Conservation (phyloP, 2,888 invertebrate species). For the Ichneumon xanthorius region DNA sequence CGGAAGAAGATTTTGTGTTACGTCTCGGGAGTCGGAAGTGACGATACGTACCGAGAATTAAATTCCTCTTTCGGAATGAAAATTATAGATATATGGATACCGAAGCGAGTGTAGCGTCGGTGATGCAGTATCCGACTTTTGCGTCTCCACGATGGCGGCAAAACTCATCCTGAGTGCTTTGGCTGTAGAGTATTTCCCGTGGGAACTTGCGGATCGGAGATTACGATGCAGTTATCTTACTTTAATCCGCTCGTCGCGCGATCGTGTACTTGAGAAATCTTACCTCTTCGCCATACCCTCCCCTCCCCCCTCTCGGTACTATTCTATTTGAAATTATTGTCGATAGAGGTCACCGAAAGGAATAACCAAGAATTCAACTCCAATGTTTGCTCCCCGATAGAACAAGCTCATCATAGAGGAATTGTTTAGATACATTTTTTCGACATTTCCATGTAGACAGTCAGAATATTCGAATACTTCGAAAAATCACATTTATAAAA, state of each 20-base stretch:
- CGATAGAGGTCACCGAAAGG: background rate
- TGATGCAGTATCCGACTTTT: constrained; percentile 27
- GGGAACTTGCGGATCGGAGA: constrained; percentile 75
- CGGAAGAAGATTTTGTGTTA: constrained; percentile 15
- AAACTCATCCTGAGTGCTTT: constrained; percentile 44
- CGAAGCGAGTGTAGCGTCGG: constrained; percentile 40
- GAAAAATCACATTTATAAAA: too few relatives aligned
- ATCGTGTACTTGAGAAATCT: constrained; percentile 39
- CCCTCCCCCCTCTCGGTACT: background rate
- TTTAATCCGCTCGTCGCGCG: constrained; percentile 72
- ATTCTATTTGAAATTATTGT: constrained; percentile 18
- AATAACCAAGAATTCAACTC: background rate
- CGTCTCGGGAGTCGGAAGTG: constrained; percentile 32
- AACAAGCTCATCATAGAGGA: background rate
- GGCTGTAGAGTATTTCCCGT: constrained; percentile 72
- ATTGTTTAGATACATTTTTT: background rate
- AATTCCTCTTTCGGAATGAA: constrained; percentile 51
- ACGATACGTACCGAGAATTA: constrained; percentile 51
- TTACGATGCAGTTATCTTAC: constrained; percentile 78
- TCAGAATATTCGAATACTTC: too few relatives aligned
- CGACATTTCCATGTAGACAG: too few relatives aligned
- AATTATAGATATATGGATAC: constrained; percentile 34
- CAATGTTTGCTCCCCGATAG: background rate
- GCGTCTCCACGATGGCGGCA: constrained; percentile 14
- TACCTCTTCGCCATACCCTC: background rate